phyloP scores from a whole-genome alignment of 1,140 invertebrate genomes.

The Bathynomus jamesi region DNA sequence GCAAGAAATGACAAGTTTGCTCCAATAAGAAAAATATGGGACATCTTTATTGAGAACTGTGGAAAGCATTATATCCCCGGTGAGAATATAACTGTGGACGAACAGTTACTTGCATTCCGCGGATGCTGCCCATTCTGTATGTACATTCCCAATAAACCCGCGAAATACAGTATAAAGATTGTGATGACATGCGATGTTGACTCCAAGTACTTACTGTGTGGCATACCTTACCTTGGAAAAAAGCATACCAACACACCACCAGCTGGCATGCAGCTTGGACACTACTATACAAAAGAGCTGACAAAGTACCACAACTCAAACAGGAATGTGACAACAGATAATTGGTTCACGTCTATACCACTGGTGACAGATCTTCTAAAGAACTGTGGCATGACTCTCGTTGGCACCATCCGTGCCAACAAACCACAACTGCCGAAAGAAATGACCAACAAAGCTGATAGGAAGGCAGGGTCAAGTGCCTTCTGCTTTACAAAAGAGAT shows the following conservation, averaged over 20 bases:
- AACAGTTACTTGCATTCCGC: slow-evolving; percentile 39
- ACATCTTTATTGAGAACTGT: slow-evolving; percentile 16
- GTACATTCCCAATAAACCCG: slow-evolving; percentile 40
- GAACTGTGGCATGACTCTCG: slow-evolving; percentile 8
- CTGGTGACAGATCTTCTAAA: not conserved
- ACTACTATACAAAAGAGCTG: slow-evolving; percentile 24
- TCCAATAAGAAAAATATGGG: slow-evolving; percentile 37
- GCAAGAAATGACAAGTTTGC: slow-evolving; percentile 33
- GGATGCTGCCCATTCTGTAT: slow-evolving; percentile 39
- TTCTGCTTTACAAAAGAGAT: too few species aligned
- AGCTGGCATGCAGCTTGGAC: slow-evolving; percentile 9
- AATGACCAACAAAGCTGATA: not conserved
- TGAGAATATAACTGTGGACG: slow-evolving; percentile 38
- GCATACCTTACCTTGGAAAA: slow-evolving; percentile 32
- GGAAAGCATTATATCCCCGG: slow-evolving; percentile 16
- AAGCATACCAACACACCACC: slow-evolving; percentile 1
- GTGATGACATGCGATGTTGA: slow-evolving; percentile 25
- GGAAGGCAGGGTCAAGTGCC: too few species aligned
- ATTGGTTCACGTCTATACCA: slow-evolving; percentile 6
- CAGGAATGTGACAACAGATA: slow-evolving; percentile 8
- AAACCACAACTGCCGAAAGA: not conserved
- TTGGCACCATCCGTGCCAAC: slow-evolving; percentile 7
- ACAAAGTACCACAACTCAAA: slow-evolving; percentile 17
- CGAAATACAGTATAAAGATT: slow-evolving; percentile 41
- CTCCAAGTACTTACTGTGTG: slow-evolving; percentile 18